A percentile compares a stretch with the other conserved stretches of the same genome.
phyloP scores from a whole-genome alignment of 2,113 vertebrate genomes.

The Xiphophorus couchianus region DNA sequence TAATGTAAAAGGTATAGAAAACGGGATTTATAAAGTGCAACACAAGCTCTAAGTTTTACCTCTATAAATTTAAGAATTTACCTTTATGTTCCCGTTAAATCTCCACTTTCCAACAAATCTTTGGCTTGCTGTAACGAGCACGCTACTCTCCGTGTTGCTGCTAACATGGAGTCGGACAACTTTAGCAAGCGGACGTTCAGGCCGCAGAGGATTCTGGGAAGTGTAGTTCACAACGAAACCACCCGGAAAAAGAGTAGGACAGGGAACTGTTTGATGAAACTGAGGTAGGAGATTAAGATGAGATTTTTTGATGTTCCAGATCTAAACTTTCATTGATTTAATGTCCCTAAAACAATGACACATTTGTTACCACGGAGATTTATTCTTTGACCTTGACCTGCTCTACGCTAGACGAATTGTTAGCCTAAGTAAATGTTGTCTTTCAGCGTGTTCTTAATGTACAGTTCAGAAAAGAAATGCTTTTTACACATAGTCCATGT shows the following conservation, averaged over 20 bases:
- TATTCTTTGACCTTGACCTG: too few relatives aligned
- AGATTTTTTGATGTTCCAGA: too few relatives aligned
- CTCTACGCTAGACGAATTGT: too few relatives aligned
- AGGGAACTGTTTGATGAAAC: not conserved
- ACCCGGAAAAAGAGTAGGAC: not conserved
- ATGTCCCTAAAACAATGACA: too few relatives aligned
- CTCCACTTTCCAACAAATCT: not conserved
- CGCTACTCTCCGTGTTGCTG: slow-evolving; percentile 7
- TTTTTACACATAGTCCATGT: too few relatives aligned
- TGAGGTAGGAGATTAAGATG: too few relatives aligned
- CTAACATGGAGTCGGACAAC: not conserved
- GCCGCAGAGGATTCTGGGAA: slow-evolving; percentile 48
- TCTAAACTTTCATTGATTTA: too few relatives aligned
- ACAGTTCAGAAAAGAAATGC: too few relatives aligned
- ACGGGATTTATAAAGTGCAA: not conserved
- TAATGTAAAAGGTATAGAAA: rapidly evolving
- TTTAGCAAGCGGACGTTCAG: slow-evolving; percentile 33
- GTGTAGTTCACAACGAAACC: slow-evolving; percentile 42
- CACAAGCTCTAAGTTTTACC: rapidly evolving
- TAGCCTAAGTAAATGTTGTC: too few relatives aligned
- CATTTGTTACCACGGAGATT: too few relatives aligned
- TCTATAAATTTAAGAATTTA: not conserved
- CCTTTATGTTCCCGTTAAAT: slow-evolving; percentile 2
- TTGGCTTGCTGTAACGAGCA: not conserved
- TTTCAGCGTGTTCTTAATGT: too few relatives aligned